Base-by-base conservation (phyloP, 2,888 invertebrate species). In the Alsophila aescularia region DNA sequence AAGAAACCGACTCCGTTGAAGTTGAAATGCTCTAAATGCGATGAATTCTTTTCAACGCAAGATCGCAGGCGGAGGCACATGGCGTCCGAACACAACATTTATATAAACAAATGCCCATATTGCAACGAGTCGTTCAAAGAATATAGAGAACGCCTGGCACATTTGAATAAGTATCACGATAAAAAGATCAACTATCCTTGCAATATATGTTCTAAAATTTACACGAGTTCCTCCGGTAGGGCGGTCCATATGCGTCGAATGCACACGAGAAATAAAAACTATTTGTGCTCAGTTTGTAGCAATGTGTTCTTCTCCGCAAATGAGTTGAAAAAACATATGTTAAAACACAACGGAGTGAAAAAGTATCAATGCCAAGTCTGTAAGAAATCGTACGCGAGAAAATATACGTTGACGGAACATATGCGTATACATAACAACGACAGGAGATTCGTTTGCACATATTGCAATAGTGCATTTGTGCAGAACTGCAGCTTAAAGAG, bases 331-430 rank as follows among this genome's bases (percentile, higher is more conserved):
- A 31, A 35, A 0, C 63, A 60, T 16, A 75, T 73, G 74, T 60
- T 77, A 9, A 82, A 74, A 34, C 87, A 89, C 57, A 76, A 74
- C 0, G 80, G 77, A 1, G 74, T 69, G 18, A 82, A 75, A 63
- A 74, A 75, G 0, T 83, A 73, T 37, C 67, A 75, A 36, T 88
- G 89, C 52, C 66, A 70, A 7, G 60, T 82, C 0, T 90, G 88
- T 50, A 50, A 69, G 0, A 87, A 83, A 59, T 36, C 57, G 0
- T 79, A 62, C 39, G 55, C 57, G 0, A 62, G 72, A 13, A 69
- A 58, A 36, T 63, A 62, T 2, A 67, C 69, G 0, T 48, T 76
- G 32, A 62, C 8, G 2, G 66, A 69, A 21, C 76, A 78, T 31
- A 62, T 71, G 66, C 58, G 67, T 10, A 72, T 69, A 15, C 75